Evolutionary conservation across 2,797 vertebrate genomes (phyloP).

Genomic region (Phylloscopus collybita): DNA sequence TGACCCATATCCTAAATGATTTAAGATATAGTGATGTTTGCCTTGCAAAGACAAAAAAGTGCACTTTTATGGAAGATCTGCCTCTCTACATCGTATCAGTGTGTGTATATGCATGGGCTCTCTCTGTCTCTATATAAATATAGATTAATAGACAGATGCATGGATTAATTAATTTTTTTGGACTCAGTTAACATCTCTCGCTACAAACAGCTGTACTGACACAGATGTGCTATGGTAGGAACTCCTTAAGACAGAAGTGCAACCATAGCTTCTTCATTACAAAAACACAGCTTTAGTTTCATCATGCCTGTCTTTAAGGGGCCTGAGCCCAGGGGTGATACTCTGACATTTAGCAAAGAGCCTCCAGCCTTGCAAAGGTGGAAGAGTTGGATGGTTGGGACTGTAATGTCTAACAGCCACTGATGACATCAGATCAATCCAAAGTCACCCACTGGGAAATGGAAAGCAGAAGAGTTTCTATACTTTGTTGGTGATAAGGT

Average conservation of each 20-base stretch:
- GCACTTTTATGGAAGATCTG: neutral
- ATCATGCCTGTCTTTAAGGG: neutral
- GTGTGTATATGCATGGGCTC: neutral
- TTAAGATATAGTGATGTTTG: neutral
- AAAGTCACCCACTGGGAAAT: neutral
- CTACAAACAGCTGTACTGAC: neutral
- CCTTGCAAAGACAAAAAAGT: neutral
- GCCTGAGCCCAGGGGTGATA: neutral
- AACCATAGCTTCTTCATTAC: neutral
- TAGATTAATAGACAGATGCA: neutral
- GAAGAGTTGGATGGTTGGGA: neutral
- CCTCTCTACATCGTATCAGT: neutral
- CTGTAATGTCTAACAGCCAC: neutral
- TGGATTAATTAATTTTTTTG: neutral
- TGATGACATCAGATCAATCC: neutral
- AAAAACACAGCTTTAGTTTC: neutral
- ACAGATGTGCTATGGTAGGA: neutral
- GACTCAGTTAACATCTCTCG: neutral
- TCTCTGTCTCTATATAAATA: neutral
- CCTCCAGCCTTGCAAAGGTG: neutral
- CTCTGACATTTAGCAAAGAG: neutral
- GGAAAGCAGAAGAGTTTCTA: neutral
- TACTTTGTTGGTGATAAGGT: neutral
- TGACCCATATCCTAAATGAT: neutral
- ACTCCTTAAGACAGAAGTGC: neutral